Evolutionary conservation across 2,113 vertebrate genomes (phyloP).

Genomic region (Rhagologus leucostigma): DNA sequence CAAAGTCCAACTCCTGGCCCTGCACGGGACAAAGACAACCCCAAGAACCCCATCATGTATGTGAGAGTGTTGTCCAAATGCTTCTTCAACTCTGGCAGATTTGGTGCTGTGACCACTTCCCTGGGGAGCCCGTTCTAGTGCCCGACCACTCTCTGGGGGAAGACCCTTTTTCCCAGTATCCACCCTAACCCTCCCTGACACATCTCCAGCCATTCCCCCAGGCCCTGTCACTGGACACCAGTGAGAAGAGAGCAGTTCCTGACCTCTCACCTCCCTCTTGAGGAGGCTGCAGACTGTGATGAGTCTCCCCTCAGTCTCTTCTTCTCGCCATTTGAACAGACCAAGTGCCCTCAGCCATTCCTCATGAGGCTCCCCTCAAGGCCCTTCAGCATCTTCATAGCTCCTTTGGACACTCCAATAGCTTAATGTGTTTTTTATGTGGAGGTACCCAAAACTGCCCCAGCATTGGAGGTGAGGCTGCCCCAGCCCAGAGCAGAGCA

Average conservation of each 20-base stretch:
- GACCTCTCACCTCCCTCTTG: rapidly evolving
- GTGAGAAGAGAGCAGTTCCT: background rate
- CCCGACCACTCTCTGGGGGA: background rate
- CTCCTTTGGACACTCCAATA: background rate
- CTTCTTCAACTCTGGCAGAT: background rate
- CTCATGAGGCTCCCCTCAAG: background rate
- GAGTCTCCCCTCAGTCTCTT: background rate
- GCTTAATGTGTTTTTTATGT: background rate
- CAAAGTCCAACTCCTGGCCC: background rate
- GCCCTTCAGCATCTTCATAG: background rate
- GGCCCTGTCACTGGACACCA: background rate
- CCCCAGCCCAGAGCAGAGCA: background rate
- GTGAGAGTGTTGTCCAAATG: background rate
- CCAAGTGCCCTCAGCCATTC: background rate
- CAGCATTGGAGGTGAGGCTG: rapidly evolving
- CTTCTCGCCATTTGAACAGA: background rate
- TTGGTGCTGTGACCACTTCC: background rate
- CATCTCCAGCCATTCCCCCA: background rate
- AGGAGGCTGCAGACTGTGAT: background rate
- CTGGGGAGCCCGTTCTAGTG: background rate
- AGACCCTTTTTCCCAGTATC: background rate
- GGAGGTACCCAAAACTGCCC: background rate
- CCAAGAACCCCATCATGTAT: background rate
- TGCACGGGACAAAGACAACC: background rate
- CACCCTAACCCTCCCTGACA: background rate